phyloP scores from a whole-genome alignment of 1,140 invertebrate genomes.

The Cotesia typhae region DNA sequence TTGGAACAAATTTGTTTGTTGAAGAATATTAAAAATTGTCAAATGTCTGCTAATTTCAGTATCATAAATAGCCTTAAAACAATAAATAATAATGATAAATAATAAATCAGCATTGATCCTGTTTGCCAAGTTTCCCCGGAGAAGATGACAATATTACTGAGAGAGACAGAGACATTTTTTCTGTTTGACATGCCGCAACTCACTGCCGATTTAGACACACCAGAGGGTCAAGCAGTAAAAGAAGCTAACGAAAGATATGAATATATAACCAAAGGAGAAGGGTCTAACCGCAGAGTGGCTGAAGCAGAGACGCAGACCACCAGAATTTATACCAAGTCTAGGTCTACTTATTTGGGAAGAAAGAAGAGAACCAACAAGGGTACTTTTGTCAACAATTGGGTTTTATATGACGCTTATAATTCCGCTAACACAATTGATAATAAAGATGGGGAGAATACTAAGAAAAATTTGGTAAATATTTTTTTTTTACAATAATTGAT shows the following conservation, averaged over 20 bases:
- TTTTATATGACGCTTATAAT: slow-evolving; percentile 74
- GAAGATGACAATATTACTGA: slow-evolving; percentile 70
- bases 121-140: slow-evolving; percentile 55
- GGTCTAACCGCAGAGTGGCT: slow-evolving; percentile 70
- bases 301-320: slow-evolving; percentile 75
- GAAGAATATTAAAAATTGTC: too few relatives aligned
- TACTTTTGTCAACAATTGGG: slow-evolving; percentile 76
- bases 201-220: slow-evolving; percentile 69
- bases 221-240: slow-evolving; percentile 67
- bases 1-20: slow-evolving; percentile 37
- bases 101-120: not conserved
- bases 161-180: slow-evolving; percentile 73
- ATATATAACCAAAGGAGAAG: slow-evolving; percentile 70
- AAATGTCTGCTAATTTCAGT: too few relatives aligned
- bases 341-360: slow-evolving; percentile 68
- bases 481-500: too few relatives aligned
- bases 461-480: slow-evolving; percentile 21
- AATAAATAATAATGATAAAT: too few relatives aligned
- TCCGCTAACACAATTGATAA: slow-evolving; percentile 32
- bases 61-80: too few relatives aligned
- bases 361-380: slow-evolving; percentile 67
- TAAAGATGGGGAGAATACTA: slow-evolving; percentile 27
- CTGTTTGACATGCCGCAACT: slow-evolving; percentile 72
- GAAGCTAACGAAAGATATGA: slow-evolving; percentile 73
- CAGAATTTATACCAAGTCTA: slow-evolving; percentile 68